These are phyloP conservation scores for Coenobita brevimanus DNA, from an alignment of 1,140 invertebrate genomes.

Conservation along the genomic window DNA sequence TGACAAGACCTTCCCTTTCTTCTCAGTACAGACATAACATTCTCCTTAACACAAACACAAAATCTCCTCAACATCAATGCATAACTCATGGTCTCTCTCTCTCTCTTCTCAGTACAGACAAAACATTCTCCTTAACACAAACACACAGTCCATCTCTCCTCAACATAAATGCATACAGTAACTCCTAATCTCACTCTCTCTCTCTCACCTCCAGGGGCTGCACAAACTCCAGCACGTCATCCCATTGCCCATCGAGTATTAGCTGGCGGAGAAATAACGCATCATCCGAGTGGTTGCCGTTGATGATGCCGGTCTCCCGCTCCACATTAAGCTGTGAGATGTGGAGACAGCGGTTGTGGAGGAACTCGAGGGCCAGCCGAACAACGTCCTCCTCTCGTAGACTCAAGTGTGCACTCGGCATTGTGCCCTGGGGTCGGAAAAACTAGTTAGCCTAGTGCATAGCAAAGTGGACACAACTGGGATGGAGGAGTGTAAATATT, in stretches of 20 bases:
- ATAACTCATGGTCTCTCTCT: too few species aligned
- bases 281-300: slow-evolving; percentile 91
- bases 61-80: too few species aligned
- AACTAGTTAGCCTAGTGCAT: too few species aligned
- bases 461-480: too few species aligned
- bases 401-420: slow-evolving; percentile 84
- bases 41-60: too few species aligned
- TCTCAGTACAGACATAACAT: too few species aligned
- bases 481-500: too few species aligned
- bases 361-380: slow-evolving; percentile 91
- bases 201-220: slow-evolving; percentile 86
- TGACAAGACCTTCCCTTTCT: too few species aligned
- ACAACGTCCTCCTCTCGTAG: slow-evolving; percentile 94
- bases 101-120: too few species aligned
- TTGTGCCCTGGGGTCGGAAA: slow-evolving; percentile 15
- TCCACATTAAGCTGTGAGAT: slow-evolving; percentile 94
- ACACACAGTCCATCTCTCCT: too few species aligned
- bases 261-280: slow-evolving; percentile 92
- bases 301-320: slow-evolving; percentile 95
- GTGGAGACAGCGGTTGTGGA: slow-evolving; percentile 90
- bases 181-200: neutral
- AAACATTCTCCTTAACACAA: too few species aligned
- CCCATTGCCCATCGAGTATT: slow-evolving; percentile 98
- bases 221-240: slow-evolving; percentile 96
- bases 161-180: neutral